Evolutionary conservation across 2,797 vertebrate genomes (phyloP), one percentile per base, ranked within the genome.

Genomic region (Holocentrus rufus): DNA sequence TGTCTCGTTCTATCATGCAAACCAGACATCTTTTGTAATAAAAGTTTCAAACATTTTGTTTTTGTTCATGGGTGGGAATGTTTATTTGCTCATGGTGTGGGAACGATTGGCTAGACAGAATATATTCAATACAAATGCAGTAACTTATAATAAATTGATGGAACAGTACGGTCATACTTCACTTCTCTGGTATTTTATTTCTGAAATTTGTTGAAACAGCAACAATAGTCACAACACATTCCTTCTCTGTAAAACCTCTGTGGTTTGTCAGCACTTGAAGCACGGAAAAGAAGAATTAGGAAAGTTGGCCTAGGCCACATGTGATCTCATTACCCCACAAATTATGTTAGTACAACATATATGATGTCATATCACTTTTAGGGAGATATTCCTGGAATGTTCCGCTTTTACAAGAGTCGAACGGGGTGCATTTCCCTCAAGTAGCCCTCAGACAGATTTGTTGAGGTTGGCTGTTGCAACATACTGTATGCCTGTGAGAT

Each of bases 371-470:
- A 72, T 84, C 72, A 69, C 73, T 80, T 72, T 30, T 15, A 87
- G 82, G 69, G 39, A 75, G 66, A 80, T 86, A 92, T 92, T 82
- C 73, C 58, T 76, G 88, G 91, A 93, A 92, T 93, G 90, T 80
- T 77, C 68, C 56, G 5, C 55, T 83, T 85, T 84, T 74, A 81
- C 72, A 72, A 57, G 50, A 87, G 81, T 72, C 30, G 39, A 80
- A 67, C 22, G 31, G 63, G 77, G 69, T 72, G 76, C 67, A 53
- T 75, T 87, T 87, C 83, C 85, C 80, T 82, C 62, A 85, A 75
- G 75, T 86, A 83, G 82, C 77, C 77, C 74, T 81, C 52, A 50
- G 50, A 73, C 57, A 76, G 82, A 84, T 89, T 87, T 90, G 87
- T 92, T 90, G 87, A 85, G 73, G 71, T 92, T 92, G 85, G 85